These are phyloP conservation scores for Lampris megalopsis DNA, from an alignment of 2,113 vertebrate species.

Conservation along the genomic window DNA sequence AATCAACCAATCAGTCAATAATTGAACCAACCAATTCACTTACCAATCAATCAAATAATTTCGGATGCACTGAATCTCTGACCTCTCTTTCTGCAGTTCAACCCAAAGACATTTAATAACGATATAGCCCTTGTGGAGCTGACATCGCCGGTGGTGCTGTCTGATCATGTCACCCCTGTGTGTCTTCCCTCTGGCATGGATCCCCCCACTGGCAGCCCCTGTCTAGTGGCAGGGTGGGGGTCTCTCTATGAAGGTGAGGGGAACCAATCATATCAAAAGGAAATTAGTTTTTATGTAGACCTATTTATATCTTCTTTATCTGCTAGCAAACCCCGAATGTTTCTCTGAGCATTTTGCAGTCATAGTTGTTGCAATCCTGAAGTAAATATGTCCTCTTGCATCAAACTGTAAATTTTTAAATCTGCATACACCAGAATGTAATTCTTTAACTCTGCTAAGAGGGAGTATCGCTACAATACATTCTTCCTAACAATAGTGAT, in stretches of 20 bases:
- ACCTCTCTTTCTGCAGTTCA: constrained; percentile 84
- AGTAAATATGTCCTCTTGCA: too few species aligned
- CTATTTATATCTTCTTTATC: background rate
- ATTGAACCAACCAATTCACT: background rate
- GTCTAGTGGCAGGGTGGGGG: constrained; percentile 94
- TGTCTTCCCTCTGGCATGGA: constrained; percentile 88
- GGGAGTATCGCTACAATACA: too few species aligned
- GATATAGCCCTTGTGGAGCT: constrained; percentile 93
- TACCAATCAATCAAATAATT: background rate
- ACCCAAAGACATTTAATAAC: constrained; percentile 92
- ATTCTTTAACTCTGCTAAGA: too few species aligned
- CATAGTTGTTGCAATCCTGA: too few species aligned
- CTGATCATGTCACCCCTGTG: constrained; percentile 82
- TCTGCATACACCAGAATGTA: too few species aligned
- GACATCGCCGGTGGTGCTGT: constrained; percentile 79
- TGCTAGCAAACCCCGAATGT: background rate
- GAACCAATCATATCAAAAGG: background rate
- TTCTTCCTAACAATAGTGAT: too few species aligned
- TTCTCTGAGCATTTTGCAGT: too few species aligned
- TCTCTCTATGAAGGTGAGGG: constrained; percentile 91
- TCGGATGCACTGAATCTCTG: background rate
- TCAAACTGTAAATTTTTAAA: too few species aligned
- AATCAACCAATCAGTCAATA: background rate
- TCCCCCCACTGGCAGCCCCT: constrained; percentile 85
- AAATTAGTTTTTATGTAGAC: background rate